Base-by-base conservation (phyloP, 2,888 invertebrate species). In the Chydorus sphaericus region DNA sequence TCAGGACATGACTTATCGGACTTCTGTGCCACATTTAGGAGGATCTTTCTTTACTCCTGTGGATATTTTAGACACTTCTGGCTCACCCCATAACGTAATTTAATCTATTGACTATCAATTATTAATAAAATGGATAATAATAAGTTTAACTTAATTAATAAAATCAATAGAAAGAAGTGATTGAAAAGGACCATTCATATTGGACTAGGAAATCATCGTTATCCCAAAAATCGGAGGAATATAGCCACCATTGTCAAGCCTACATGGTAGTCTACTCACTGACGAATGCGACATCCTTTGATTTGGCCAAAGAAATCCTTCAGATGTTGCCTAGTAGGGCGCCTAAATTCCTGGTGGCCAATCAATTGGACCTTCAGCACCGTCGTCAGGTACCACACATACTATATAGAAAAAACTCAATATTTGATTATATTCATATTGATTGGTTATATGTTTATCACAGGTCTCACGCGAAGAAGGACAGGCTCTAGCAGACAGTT, bases 241-340 rank as follows among this genome's bases (percentile, higher is more conserved):
- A 53, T 10, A 14, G 16, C 28, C 18, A 20, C 7, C n/a, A n/a
- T n/a, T n/a, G n/a, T n/a, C n/a, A n/a, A n/a, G 53, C 53, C 11
- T 53, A 26, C 53, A 36, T 53, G 4, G 53, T 53, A 31, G 53
- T 53, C 18, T 53, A 53, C 18, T 53, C 53, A n/a, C 38, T 53
- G 8, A 53, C 53, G 6, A 29, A 53, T 10, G 28, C 53, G 6
- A 37, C 23, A 23, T 37, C 37, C 14, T 38, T 53, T 16, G 18
- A 23, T 5, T 8, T 20, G 6, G 53, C 53, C 14, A 26, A 20
- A 20, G 11, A 53, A 23, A 37, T 53, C 26, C 28, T 53, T 5
- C 18, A 36, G 2, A 20, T 10, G 18, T 29, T 53, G n/a, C 53
- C 53, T 8, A 37, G 18, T 16, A 20, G 36, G 11, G 7, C 53